phyloP scores from a whole-genome alignment of 2,888 invertebrate species.

The Drosophila fungiperda region DNA sequence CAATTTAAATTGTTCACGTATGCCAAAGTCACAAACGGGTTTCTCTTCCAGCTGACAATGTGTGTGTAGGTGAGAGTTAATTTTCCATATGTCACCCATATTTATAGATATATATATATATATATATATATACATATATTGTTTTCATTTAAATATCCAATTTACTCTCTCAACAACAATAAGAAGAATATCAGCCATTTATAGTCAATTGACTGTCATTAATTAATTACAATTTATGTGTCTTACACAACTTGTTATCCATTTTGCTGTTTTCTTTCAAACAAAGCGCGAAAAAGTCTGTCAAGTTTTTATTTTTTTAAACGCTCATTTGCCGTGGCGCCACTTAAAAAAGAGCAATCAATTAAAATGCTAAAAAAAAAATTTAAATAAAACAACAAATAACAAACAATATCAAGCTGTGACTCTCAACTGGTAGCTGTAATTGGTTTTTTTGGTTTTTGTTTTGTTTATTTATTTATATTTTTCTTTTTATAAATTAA shows the following conservation, averaged over 20 bases:
- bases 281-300: conserved; percentile 40
- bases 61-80: conserved; percentile 27
- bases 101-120: background rate
- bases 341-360: conserved; percentile 42
- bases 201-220: conserved; percentile 27
- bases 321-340: conserved; percentile 53
- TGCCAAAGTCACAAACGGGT: conserved; percentile 69
- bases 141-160: background rate
- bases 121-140: background rate
- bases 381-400: conserved; percentile 8
- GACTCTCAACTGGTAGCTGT: conserved; percentile 35
- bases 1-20: conserved; percentile 39
- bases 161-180: background rate
- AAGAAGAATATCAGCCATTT: conserved; percentile 8
- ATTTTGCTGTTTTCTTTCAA: conserved; percentile 17
- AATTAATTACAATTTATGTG: conserved; percentile 39
- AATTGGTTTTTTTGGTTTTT: conserved; percentile 11
- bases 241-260: conserved; percentile 36
- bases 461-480: background rate
- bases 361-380: conserved; percentile 42
- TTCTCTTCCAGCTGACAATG: conserved; percentile 32
- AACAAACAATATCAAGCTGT: conserved; percentile 2
- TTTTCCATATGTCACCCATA: conserved; percentile 39
- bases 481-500: background rate
- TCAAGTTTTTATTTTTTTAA: conserved; percentile 24